Base-by-base conservation (phyloP, 1,140 invertebrate species). In the Augochlora pura region DNA sequence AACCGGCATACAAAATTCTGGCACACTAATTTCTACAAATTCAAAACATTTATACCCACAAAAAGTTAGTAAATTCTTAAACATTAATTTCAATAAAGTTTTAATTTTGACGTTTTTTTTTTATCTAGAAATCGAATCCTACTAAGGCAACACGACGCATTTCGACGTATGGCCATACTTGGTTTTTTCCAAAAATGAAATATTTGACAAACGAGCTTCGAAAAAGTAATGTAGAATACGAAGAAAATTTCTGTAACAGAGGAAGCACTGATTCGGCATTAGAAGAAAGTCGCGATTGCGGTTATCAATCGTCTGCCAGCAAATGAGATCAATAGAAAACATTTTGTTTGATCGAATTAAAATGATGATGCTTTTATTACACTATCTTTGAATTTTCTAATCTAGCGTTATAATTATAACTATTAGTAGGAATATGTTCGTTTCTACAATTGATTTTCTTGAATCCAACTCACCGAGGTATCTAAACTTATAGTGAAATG, bases 261-360 rank as follows among this genome's bases (percentile, higher is more conserved):
- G 79, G 68, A 10, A 77, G 83, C 65, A 77, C 71, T 23, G 77
- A 88, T 8, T 57, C 60, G 62, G 59, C 82, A 64, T 42, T 82
- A 8, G 86, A 90, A 67, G 88, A 90, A 27, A 86, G 67, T 72
- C 81, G 75, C 6, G 90, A 91, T 80, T 88, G 80, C 23, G 90
- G 90, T 68, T 91, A 91, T 76, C 88, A 88, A 67, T 90, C 88
- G 10, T 91, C 90, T 23, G 81, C 88, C 46, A 90, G 87, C 54
- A 91, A 91, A 90, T 91, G 60, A 86, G 39, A 32, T 18, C 49
- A 81, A 67, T 85, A 78, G 38, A 87, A 23, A 65, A 21, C 54
- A 62, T 72, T 68, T 27, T 52, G 16, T 38, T 21, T 71, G 14
- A 16, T 65, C n/a, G 52, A 23, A 76, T 54, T 60, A 27, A 39